Evolutionary conservation across 2,888 invertebrate species (phyloP), one percentile per base, ranked within the genome.

Genomic region (Doris montereyensis): DNA sequence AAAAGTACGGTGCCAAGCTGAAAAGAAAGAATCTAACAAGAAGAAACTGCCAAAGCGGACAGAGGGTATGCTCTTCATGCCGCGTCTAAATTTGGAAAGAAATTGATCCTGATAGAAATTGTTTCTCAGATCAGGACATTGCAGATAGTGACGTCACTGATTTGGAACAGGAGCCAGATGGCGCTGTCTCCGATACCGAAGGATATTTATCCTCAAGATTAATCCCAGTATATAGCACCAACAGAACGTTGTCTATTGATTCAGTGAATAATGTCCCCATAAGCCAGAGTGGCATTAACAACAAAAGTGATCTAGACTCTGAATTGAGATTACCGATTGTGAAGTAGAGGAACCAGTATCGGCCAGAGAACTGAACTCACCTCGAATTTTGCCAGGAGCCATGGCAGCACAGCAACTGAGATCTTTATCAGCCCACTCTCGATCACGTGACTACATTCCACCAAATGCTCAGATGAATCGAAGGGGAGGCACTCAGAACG

Each of bases 161-260:
- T 71, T n/a, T 71, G 57, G 79, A 79, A 34, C 65, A 74, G 35
- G 81, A 81, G 21, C 76, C 68, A 1, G 81, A 78, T 32, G 75
- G 73, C 60, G 80, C 80, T 21, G 77, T 80, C 76, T 81, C 83
- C 1, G 83, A 83, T 67, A 78, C 74, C 21, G 81, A 81, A 13
- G 81, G 77, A 0, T 65, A 74, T 5, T 71, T 73, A 17, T 79
- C 81, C 0, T 77, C 81, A 0, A 73, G 83, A n/a, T 52, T 81
- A 1, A 80, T 83, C 52, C 74, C 80, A 3, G 83, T 83, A 13
- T 57, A 73, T 17, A 78, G 60, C 4, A 78, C 81, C 2, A 52
- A 68, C 67, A 71, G 77, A 10, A 81, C 83, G n/a, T 24, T 78
- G 1, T 75, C 78, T 30, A 34, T 79, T 24, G 52, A 72, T 41